These are phyloP conservation scores for Scaptomyza cyrtandrae DNA, from an alignment of 2,888 invertebrate species.

Conservation along the genomic window DNA sequence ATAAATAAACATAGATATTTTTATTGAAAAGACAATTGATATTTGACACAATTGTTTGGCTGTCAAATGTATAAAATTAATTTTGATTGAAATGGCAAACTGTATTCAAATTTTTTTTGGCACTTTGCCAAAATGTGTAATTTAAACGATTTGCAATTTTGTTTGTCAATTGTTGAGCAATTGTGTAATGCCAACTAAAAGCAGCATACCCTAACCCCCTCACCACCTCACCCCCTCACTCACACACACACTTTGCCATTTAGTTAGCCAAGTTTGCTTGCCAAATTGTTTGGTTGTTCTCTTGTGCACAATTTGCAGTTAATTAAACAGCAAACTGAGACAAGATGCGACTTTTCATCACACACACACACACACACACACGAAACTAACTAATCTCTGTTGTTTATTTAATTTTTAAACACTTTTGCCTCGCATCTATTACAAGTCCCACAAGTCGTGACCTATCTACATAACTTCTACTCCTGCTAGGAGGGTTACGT, in stretches of 20 bases:
- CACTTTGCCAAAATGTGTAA: conserved; percentile 50
- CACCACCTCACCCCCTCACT: background rate
- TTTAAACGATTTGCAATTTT: conserved; percentile 37
- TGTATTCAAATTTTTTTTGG: conserved; percentile 40
- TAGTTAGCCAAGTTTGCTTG: conserved; percentile 20
- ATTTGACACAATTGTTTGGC: background rate
- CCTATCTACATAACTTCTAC: background rate
- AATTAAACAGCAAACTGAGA: conserved; percentile 29
- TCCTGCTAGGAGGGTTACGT: conserved; percentile 40
- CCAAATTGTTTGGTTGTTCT: conserved; percentile 43
- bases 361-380: background rate
- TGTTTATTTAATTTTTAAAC: conserved; percentile 44
- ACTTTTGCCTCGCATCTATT: conserved; percentile 16
- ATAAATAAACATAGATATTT: background rate
- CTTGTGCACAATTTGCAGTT: conserved; percentile 48
- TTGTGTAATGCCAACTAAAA: conserved; percentile 25
- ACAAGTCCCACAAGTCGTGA: conserved; percentile 3
- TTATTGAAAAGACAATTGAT: background rate
- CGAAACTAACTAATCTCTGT: conserved; percentile 15
- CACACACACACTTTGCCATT: background rate
- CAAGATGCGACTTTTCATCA: conserved; percentile 1
- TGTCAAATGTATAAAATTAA: conserved; percentile 40
- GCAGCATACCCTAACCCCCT: too few species aligned
- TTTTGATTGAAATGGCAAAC: conserved; percentile 62
- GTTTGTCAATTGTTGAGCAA: conserved; percentile 47